phyloP scores from a whole-genome alignment of 2,888 invertebrate genomes.

The Apodemia mormo region DNA sequence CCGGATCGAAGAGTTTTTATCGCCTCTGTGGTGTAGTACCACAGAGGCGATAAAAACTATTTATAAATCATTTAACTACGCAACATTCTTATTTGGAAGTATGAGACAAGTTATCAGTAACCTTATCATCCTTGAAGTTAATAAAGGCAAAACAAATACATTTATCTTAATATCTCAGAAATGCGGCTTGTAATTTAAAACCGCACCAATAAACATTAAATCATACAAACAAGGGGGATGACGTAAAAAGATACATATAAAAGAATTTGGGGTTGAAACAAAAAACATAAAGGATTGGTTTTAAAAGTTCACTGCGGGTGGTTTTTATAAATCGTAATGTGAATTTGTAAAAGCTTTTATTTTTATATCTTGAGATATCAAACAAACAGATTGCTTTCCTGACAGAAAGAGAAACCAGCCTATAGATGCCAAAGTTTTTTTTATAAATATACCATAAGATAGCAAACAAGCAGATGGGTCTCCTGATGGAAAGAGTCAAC shows the following conservation, averaged over 20 bases:
- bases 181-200: constrained; percentile 32
- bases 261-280: constrained; percentile 43
- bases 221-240: constrained; percentile 55
- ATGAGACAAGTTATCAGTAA: background rate
- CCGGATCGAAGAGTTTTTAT: too few species aligned
- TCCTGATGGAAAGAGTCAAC: too few species aligned
- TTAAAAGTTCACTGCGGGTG: constrained; percentile 59
- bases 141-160: background rate
- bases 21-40: too few species aligned
- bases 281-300: constrained; percentile 51
- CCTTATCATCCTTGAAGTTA: constrained; percentile 3
- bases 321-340: constrained; percentile 45
- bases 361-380: too few species aligned
- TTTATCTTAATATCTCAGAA: constrained; percentile 22
- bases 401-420: too few species aligned
- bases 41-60: too few species aligned
- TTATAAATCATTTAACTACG: too few species aligned
- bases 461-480: too few species aligned
- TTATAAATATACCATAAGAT: too few species aligned
- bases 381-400: too few species aligned
- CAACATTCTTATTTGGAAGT: too few species aligned
- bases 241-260: constrained; percentile 49
- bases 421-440: too few species aligned
- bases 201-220: constrained; percentile 41
- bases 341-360: background rate